Evolutionary conservation across 1,140 invertebrate genomes (phyloP).

Genomic region (Drosophila pallidifrons): DNA sequence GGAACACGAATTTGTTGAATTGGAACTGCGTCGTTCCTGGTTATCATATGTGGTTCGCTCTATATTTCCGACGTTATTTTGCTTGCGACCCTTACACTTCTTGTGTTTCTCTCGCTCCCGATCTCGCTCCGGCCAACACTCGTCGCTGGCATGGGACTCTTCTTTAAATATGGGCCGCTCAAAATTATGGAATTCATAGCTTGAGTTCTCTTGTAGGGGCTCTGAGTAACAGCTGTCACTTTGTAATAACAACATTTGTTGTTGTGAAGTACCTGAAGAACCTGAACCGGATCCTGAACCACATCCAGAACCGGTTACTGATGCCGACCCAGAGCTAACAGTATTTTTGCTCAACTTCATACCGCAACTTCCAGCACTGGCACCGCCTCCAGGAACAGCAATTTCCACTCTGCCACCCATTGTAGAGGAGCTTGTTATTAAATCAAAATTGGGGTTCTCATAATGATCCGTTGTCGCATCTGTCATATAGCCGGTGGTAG

Average conservation of each 20-base stretch:
- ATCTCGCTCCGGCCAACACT: constrained; percentile 58
- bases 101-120: constrained; percentile 45
- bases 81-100: constrained; percentile 49
- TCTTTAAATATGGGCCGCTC: constrained; percentile 75
- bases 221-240: constrained; percentile 82
- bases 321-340: constrained; percentile 31
- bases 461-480: constrained; percentile 80
- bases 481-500: constrained; percentile 61
- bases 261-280: constrained; percentile 61
- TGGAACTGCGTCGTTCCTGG: constrained; percentile 73
- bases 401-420: background rate
- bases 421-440: constrained; percentile 37
- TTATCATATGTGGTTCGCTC: constrained; percentile 67
- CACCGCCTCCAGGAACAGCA: background rate
- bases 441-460: constrained; percentile 84
- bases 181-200: constrained; percentile 82
- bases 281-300: constrained; percentile 40
- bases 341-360: constrained; percentile 48
- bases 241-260: constrained; percentile 69
- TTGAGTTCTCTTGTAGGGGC: constrained; percentile 66
- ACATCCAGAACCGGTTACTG: background rate
- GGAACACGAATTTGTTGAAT: constrained; percentile 77
- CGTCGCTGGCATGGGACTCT: constrained; percentile 42
- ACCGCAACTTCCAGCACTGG: background rate
- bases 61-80: constrained; percentile 38